Evolutionary conservation across 2,888 invertebrate species (phyloP), one percentile per base, ranked within the genome.

Genomic region (Drosophila putrida): DNA sequence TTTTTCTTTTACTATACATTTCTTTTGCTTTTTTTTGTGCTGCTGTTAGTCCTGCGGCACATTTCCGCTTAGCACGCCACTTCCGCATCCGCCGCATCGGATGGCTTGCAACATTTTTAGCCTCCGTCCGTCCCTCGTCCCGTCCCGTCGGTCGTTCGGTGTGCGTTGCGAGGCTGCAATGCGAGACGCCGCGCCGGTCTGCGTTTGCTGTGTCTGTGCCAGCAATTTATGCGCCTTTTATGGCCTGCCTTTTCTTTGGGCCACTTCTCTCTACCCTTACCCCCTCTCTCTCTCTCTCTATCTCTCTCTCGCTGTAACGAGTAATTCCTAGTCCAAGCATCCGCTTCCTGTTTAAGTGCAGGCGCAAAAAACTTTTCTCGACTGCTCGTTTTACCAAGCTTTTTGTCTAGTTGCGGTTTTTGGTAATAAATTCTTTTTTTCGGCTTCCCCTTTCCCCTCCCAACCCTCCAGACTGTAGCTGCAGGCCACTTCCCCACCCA

Each of bases 371-470:
- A 80, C 59, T 76, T 67, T 63, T 39, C 44, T 49, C 67, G 53
- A 63, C 73, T 70, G 65, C 71, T 58, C 79, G 57, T 66, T 72
- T 76, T 75, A 71, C 74, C 70, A 46, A 71, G 82, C 82, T 75
- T 73, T 82, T 85, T 89, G 81, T 87, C 75, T 85, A 84, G 78
- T 75, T 88, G 89, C 75, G 89, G 90, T 87, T 90, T 86, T 89
- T 63, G 88, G 88, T 78, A 90, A 90, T 90, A 90, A 90, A 90
- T 90, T 90, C 78, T 66, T 67, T 54, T 27, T 82, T 84, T 65
- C 58, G 51, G 38, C 43, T 46, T 39, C 51, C 59, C 49, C 54
- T 49, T 33, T 54, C 51, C 43, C 38, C 38, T 15, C n/a, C 36
- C 36, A n/a, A n/a, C 36, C n/a, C 38, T 11, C 53, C 53, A 11